A percentile compares a stretch with the other conserved stretches of the same genome.
phyloP scores from a whole-genome alignment of 2,797 vertebrate genomes.

The Parauchenoglanis punctatus region DNA sequence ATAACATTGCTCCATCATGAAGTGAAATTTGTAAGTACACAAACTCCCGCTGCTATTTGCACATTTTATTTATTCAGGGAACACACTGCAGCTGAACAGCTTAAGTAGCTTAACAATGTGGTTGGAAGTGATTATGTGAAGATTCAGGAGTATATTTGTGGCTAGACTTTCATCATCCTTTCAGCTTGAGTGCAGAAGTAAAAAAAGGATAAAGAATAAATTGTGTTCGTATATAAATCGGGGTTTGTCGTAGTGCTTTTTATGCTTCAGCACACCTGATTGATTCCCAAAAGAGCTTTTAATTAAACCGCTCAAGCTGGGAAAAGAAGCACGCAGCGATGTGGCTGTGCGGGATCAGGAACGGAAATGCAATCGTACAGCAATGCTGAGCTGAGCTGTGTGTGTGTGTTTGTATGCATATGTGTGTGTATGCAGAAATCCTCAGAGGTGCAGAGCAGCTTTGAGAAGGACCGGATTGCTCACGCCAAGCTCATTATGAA shows the following conservation, averaged over 20 bases:
- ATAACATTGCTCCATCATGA: neutral
- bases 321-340: no score
- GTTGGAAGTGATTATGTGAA: constrained; percentile 8
- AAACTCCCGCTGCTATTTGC: neutral
- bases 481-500: constrained; percentile 86
- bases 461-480: constrained; percentile 81
- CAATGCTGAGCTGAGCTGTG: neutral
- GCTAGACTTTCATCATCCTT: neutral
- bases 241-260: neutral
- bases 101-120: neutral
- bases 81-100: neutral
- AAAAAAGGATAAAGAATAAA: neutral
- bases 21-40: neutral
- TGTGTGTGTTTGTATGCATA: neutral
- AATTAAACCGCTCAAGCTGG: neutral
- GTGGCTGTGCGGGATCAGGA: neutral
- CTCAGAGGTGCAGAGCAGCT: constrained; percentile 81
- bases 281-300: neutral
- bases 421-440: constrained; percentile 72
- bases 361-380: neutral
- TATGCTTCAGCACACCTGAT: neutral
- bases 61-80: neutral
- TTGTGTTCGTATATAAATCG: neutral
- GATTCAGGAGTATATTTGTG: neutral
- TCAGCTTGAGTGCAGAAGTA: neutral